Conservation (phyloP, 2,797 vertebrate species). For the Pseudomugil tenellus region DNA sequence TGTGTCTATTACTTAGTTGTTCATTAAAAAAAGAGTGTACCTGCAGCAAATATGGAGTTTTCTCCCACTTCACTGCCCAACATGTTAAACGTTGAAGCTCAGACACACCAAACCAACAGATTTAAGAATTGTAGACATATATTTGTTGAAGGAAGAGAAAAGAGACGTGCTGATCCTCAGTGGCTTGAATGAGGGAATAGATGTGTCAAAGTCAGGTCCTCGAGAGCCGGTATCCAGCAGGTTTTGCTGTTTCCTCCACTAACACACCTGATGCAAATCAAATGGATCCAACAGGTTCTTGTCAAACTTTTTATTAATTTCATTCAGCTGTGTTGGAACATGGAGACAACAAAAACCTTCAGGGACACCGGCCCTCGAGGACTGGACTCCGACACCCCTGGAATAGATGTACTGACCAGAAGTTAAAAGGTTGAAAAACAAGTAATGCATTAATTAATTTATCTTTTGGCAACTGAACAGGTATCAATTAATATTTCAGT, state of each 20-base stretch:
- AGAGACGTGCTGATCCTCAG: no score
- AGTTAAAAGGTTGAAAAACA: not conserved
- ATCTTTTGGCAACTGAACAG: not conserved
- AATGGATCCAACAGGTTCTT: no score
- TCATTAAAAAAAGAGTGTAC: constrained; percentile 15
- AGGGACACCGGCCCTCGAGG: no score
- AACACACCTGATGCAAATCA: no score
- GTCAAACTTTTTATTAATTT: no score
- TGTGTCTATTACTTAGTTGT: constrained; percentile 6
- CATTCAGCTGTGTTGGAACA: no score
- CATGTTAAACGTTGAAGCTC: not conserved
- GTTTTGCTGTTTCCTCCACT: no score
- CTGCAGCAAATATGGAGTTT: constrained; percentile 8
- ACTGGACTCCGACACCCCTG: no score
- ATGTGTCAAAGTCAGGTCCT: no score
- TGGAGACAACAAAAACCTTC: no score
- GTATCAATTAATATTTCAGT: not conserved
- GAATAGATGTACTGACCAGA: not conserved
- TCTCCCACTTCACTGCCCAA: not conserved
- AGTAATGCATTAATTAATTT: not conserved
- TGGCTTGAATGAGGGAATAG: not conserved
- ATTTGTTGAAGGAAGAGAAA: not conserved
- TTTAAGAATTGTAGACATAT: not conserved
- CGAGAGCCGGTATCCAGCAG: no score
- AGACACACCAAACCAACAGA: not conserved